Evolutionary conservation across 2,113 vertebrate species (phyloP).

Genomic region (Pogona vitticeps): DNA sequence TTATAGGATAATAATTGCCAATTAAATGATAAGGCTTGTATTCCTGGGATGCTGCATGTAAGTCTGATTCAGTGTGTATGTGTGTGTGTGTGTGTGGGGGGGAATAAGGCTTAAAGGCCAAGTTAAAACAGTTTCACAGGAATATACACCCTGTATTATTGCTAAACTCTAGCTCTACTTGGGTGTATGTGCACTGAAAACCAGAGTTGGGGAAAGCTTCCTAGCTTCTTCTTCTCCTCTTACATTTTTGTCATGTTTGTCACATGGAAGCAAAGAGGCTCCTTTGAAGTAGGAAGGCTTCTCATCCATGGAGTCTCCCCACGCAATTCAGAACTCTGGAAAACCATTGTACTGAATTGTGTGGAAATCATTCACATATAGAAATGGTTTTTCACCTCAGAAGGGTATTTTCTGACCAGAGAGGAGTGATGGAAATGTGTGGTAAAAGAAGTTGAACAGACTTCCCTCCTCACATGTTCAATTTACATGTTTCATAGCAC

Average conservation of each 20-base stretch:
- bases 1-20: conserved; percentile 68
- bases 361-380: neutral
- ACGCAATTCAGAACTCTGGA: neutral
- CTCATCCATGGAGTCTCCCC: neutral
- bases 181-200: neutral
- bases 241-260: neutral
- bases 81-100: too few species aligned
- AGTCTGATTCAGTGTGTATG: conserved; percentile 22
- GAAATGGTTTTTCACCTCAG: neutral
- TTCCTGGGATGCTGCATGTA: conserved; percentile 35
- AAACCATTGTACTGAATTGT: neutral
- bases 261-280: neutral
- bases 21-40: conserved; percentile 57
- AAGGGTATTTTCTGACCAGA: neutral
- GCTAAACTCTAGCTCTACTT: neutral
- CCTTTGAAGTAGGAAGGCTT: neutral
- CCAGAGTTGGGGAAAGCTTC: neutral
- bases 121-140: conserved; percentile 13
- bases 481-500: too few species aligned
- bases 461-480: too few species aligned
- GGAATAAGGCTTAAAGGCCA: conserved; percentile 40
- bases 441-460: too few species aligned
- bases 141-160: conserved; percentile 19
- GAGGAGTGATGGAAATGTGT: neutral
- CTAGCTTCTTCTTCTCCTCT: neutral